Evolutionary conservation across 2,888 invertebrate species (phyloP).

Genomic region (Chymomyza fuscimana): DNA sequence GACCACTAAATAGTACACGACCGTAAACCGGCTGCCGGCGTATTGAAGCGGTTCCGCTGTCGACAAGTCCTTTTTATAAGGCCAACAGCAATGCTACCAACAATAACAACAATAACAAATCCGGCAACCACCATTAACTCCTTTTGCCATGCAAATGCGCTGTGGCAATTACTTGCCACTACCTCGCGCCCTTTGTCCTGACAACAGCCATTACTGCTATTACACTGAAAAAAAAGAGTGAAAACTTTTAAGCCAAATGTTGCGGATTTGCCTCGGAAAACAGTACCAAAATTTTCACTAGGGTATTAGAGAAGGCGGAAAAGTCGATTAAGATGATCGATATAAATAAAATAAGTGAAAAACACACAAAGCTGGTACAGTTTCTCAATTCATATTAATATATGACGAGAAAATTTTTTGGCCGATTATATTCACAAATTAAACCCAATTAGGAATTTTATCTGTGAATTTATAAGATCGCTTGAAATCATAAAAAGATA

Average conservation of each 20-base stretch:
- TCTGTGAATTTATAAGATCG: too few species aligned
- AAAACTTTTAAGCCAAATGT: neutral
- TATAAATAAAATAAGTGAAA: too few species aligned
- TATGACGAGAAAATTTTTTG: too few species aligned
- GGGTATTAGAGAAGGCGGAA: too few species aligned
- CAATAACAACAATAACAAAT: constrained; percentile 48
- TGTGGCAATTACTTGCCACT: constrained; percentile 58
- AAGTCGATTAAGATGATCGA: too few species aligned
- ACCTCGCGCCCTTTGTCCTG: constrained; percentile 20
- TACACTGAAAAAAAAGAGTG: constrained; percentile 8
- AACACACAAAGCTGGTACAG: too few species aligned
- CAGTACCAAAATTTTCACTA: neutral
- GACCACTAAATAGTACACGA: constrained; percentile 23
- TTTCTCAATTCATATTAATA: too few species aligned
- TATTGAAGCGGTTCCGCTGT: constrained; percentile 66
- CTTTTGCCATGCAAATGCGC: constrained; percentile 72
- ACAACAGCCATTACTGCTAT: constrained; percentile 14
- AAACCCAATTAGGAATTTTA: too few species aligned
- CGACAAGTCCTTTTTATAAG: constrained; percentile 73
- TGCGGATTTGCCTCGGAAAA: constrained; percentile 15
- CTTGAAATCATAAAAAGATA: too few species aligned
- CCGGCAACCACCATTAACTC: constrained; percentile 71
- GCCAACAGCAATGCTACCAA: constrained; percentile 41
- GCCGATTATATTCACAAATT: too few species aligned
- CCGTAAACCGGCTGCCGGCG: constrained; percentile 67